Evolutionary conservation across 2,113 vertebrate genomes (phyloP), one percentile per base, ranked within the genome.

Genomic region (Anolis sagrei): DNA sequence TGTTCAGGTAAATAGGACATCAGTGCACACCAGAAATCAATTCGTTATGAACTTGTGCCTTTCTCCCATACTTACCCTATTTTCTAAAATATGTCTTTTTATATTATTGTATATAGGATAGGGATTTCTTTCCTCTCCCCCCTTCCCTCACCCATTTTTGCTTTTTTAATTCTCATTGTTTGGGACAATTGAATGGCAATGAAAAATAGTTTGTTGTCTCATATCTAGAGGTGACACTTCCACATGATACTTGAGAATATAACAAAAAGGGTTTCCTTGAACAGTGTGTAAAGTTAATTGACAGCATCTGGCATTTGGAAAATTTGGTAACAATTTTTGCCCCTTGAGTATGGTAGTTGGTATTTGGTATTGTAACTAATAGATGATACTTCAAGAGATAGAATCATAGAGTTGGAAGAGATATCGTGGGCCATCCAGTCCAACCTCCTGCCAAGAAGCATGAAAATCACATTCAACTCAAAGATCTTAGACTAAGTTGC

Each of bases 281-380:
- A 93, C 90, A 84, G 86, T 92, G 92, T 88, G 93, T 93, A 91
- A 97, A 97, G 96, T 97, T 98, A 98, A 98, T 98, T 98, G 97
- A 97, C 97, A 97, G 97, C 97, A 98, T 97, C 97, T 98, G 97
- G 96, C 97, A 96, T 97, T 97, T 97, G 96, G 95, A 96, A 96
- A 95, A 95, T 96, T 91, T 83, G 39, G 86, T 94, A 93, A 86
- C 91, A 93, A 93, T 94, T 94, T 89, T 88, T 89, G 95, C 93
- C 95, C 95, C 95, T 94, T 93, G 93, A 95, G 94, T 95, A 92
- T 85, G 93, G 96, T 95, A 95, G 96, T 96, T 94, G 95, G 97
- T 93, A 96, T 97, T 95, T 94, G 95, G 94, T 94, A 95, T 94
- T 94, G 94, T 95, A 93, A 14, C 54, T 58, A n/a, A n/a, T n/a